Conservation (phyloP, 2,113 vertebrate genomes). For the Psettodes erumei region DNA sequence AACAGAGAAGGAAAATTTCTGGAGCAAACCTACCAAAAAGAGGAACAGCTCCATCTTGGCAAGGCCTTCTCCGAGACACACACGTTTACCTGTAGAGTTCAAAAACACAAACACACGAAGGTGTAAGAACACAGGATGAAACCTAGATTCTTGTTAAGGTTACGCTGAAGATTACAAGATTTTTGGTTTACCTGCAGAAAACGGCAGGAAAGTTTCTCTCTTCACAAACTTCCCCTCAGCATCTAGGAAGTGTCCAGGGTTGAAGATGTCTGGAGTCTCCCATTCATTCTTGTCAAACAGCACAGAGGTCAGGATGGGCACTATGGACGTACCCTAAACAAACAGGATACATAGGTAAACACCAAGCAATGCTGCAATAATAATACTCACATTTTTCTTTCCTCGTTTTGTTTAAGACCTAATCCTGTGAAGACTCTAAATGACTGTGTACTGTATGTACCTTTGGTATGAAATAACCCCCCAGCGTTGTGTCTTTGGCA, state of each 20-base stretch:
- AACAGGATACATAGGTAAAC: background rate
- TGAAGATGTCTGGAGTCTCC: slow-evolving; percentile 87
- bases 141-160: background rate
- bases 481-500: slow-evolving; percentile 63
- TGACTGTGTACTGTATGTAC: slow-evolving; percentile 26
- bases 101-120: background rate
- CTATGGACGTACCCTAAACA: slow-evolving; percentile 81
- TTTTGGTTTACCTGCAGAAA: slow-evolving; percentile 85
- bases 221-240: slow-evolving; percentile 85
- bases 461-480: slow-evolving; percentile 82
- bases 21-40: slow-evolving; percentile 83
- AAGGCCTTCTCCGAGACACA: slow-evolving; percentile 85
- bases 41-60: slow-evolving; percentile 87
- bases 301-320: slow-evolving; percentile 87
- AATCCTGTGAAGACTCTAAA: background rate
- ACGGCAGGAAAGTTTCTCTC: slow-evolving; percentile 85
- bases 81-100: slow-evolving; percentile 78
- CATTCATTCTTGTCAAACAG: slow-evolving; percentile 86
- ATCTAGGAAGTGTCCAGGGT: slow-evolving; percentile 89
- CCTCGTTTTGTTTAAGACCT: background rate
- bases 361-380: background rate
- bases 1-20: slow-evolving; percentile 83
- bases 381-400: background rate
- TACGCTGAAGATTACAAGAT: accelerated
- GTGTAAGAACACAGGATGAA: background rate